Base-by-base conservation (phyloP, 30 jellyfish, hydroid and myxozoan species). In the Cassiopea andromeda region DNA sequence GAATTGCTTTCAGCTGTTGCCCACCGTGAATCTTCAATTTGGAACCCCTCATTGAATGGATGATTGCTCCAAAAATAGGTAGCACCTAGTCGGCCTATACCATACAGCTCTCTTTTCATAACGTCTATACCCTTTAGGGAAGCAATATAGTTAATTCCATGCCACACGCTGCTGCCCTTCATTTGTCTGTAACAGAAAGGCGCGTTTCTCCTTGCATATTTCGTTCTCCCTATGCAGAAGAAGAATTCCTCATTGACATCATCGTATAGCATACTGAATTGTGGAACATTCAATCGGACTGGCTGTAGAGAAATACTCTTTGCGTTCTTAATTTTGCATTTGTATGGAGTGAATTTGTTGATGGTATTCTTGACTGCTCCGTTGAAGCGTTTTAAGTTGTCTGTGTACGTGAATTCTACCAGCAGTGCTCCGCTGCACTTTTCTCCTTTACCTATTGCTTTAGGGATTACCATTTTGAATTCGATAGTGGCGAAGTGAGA, bases 251-350 rank as follows among this genome's bases (percentile, higher is more conserved):
- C 70, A 47, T 66, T 86, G 75, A 67, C 85, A 15, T 84, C 92
- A 70, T 84, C 85, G 50, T 15, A 72, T 12, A 84, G 47, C 73
- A 84, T 69, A 49, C 92, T 84, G 85, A 84, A 84, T 50, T 48
- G 78, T 4, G 92, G 92, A 12, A 59, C 49, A 44, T 73, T 17
- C 13, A 84, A 3, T 18, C 83, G 67, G 17, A 48, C 44, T 7
- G 77, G 48, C 9, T 49, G 2, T 1, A 44, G 16, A 1, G 85
- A 43, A n/a, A 9, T 57, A 44, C 10, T 47, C 73, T 16, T 54
- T n/a, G 44, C 49, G 4, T 54, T n/a, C 49, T 17, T 78, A 72
- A 49, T 48, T 15, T 38, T 48, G 67, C 85, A 70, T 45, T 49
- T 70, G 78, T 48, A 84, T 46, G 68, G 79, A 7, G 71, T 54